Conservation (phyloP, 2,797 vertebrate genomes). For the Artibeus jamaicensis region DNA sequence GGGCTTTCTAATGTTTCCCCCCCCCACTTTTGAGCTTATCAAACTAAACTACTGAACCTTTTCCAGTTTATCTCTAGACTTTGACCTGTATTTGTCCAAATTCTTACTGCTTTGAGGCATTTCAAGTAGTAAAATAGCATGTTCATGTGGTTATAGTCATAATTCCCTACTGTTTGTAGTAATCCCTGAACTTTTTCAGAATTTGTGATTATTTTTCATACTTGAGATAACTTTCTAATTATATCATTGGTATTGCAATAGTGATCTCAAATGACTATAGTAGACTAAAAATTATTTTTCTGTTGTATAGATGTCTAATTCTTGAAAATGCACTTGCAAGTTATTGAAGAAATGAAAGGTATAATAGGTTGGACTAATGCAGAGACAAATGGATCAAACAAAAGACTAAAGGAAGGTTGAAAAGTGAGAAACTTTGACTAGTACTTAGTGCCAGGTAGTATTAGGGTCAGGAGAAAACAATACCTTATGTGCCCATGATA, state of each 20-base stretch:
- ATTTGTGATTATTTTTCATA: conserved; percentile 9
- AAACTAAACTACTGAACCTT: conserved; percentile 48
- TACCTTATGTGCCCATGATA: neutral
- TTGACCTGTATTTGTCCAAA: conserved; percentile 56
- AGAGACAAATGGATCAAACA: neutral
- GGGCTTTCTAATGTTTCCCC: conserved; percentile 46
- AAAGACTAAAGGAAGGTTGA: neutral
- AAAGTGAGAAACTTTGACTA: neutral
- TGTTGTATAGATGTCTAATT: neutral
- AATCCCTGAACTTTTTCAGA: conserved; percentile 34
- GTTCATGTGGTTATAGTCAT: neutral
- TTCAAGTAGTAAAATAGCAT: neutral
- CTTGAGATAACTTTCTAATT: conserved; percentile 43
- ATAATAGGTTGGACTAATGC: neutral
- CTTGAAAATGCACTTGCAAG: conserved; percentile 2
- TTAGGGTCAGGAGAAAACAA: neutral
- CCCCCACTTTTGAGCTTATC: conserved; percentile 38
- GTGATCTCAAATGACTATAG: neutral
- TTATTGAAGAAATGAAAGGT: neutral
- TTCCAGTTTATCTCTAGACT: conserved; percentile 46
- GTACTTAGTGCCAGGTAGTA: neutral
- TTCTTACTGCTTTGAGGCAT: neutral
- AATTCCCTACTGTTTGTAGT: neutral
- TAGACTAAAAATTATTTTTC: conserved; percentile 3
- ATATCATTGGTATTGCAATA: neutral